Conservation (phyloP, 2,797 vertebrate species). For the Coregonus sp. region DNA sequence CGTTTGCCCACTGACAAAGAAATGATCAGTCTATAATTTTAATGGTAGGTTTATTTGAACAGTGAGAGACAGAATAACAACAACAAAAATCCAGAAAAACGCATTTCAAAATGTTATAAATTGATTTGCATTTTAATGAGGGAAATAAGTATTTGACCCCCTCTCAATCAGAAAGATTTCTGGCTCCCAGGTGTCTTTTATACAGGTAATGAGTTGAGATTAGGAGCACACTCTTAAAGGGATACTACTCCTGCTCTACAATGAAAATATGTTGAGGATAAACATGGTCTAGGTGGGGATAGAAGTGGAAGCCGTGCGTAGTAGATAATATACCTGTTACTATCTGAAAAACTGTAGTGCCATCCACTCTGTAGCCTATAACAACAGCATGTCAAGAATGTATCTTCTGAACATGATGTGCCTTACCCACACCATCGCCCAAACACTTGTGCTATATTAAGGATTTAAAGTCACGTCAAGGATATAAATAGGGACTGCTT, state of each 20-base stretch:
- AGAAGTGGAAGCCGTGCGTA: neutral
- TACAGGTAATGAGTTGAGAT: no score
- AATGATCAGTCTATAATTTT: no score
- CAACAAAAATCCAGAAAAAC: no score
- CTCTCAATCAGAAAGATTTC: no score
- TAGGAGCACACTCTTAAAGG: no score
- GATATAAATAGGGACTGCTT: neutral
- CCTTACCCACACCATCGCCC: neutral
- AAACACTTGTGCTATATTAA: neutral
- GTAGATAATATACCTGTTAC: neutral
- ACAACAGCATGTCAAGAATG: neutral
- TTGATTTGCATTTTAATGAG: no score
- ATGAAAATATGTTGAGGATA: neutral
- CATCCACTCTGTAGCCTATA: neutral
- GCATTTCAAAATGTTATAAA: no score
- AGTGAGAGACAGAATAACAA: no score
- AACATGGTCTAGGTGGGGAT: neutral
- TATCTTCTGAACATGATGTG: neutral
- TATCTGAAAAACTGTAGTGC: neutral
- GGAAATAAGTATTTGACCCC: no score
- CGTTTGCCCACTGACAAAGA: no score
- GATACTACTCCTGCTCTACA: neutral
- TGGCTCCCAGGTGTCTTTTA: no score
- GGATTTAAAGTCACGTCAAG: conserved; percentile 2
- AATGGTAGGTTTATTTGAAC: no score